Base-by-base conservation (phyloP, 2,888 invertebrate species). In the Pinctada fucata region DNA sequence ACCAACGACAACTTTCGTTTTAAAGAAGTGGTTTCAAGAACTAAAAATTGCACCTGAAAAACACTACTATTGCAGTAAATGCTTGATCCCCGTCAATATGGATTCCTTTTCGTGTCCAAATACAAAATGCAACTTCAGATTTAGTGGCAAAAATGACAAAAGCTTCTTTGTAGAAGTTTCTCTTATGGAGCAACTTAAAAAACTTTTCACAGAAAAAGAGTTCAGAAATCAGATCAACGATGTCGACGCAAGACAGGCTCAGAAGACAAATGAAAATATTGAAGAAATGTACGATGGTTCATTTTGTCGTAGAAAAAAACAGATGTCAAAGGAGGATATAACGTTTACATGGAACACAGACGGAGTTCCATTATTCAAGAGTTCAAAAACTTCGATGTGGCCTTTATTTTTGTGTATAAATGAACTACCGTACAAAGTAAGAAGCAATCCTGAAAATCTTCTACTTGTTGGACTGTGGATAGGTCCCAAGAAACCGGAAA, bases 301-400 rank as follows among this genome's bases (percentile, higher is more conserved):
- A 65, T 64, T 72, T 51, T 13, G 16, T 63, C 45, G 8, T 3
- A 51, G 3, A 10, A n/a, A 31, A 49, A 13, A 72, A 3, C 3
- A 77, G 2, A 13, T 58, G 3, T 10, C 47, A 16, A 13, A n/a
- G 45, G 6, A 58, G 31, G 64, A 72, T 66, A 50, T 77, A 8
- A 69, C 77, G 13, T 67, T 77, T 65, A 72, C 77, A 10, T 72
- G 77, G 77, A 77, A 77, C 63, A 77, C 77, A 45, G 77, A 77
- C 70, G 77, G 77, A 2, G 70, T 77, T 13, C 77, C 77, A 31
- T 48, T 77, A 31, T 77, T 71, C 66, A 77, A 77, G 48, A 77
- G 77, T 70, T 77, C 77, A 63, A 77, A 77, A 77, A 49, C 68
- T 48, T 77, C 77, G 3, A 48, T 76, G 65, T 76, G 76, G 76